These are phyloP conservation scores for Brachionus manjavacas DNA, from an alignment of 1,140 invertebrate species.

Conservation along the genomic window DNA sequence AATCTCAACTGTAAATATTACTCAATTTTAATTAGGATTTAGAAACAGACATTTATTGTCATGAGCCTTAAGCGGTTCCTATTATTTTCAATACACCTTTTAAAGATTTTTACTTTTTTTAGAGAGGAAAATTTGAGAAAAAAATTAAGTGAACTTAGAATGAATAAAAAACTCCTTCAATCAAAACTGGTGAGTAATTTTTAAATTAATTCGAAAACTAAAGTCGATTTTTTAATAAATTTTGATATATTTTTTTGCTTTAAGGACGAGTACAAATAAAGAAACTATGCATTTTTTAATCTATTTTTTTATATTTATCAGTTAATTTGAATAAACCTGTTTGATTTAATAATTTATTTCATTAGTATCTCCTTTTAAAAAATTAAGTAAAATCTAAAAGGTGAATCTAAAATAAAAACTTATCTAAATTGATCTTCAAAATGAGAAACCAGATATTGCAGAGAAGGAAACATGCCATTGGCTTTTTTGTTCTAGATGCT, in stretches of 20 bases:
- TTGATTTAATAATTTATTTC: not conserved
- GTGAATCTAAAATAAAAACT: no score
- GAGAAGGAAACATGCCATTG: no score
- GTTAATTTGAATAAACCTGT: not conserved
- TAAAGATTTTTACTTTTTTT: not conserved
- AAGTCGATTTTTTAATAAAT: not conserved
- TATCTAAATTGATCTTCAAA: no score
- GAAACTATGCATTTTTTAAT: not conserved
- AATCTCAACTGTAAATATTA: not conserved
- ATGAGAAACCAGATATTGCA: no score
- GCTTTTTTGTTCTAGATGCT: no score
- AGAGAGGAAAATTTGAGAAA: conserved; percentile 39
- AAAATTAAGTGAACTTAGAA: conserved; percentile 33
- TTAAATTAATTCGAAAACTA: not conserved
- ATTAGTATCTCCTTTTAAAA: no score
- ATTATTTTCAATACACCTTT: not conserved
- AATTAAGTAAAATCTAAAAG: no score
- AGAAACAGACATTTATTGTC: not conserved
- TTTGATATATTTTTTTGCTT: not conserved
- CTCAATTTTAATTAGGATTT: not conserved
- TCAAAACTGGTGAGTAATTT: conserved; percentile 7
- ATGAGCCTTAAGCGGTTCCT: not conserved
- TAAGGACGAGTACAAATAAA: conserved; percentile 23
- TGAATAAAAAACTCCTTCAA: conserved; percentile 35
- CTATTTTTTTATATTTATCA: not conserved